Base-by-base conservation (phyloP, 2,113 vertebrate species). In the Archocentrus centrarchus region DNA sequence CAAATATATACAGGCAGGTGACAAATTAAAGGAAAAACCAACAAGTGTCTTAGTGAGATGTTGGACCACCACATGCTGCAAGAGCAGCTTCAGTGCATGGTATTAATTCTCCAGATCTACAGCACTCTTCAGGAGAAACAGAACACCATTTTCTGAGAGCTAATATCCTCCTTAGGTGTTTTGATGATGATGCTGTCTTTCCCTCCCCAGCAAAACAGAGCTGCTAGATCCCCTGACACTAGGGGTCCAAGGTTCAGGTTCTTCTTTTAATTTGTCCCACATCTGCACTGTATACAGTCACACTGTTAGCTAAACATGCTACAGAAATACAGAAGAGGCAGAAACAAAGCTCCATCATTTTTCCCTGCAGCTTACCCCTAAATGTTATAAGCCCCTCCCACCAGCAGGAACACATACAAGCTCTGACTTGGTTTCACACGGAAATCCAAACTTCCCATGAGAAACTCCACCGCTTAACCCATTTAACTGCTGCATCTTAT, bases 331-430 rank as follows among this genome's bases (percentile, higher is more conserved):
- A 57, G 55, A 57, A 57, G n/a, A 57, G 20, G 32, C 7, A 20
- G 18, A 55, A 55, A 55, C 47, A 73, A 57, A 18, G 8, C 7
- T 2, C 8, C 20, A 11, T 57, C 4, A 5, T 20, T 55, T 41
- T 68, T 50, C 3, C 68, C 47, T 55, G 44, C 66, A 32, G 66
- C 44, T 70, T 70, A 53, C 17, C 44, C 66, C 44, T 70, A 50
- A 44, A 44, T 70, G 17, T 70, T 70, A 50, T 50, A 70, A 70
- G 66, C 66, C 50, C 24, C 66, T 50, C 66, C 44, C 66, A 70
- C 24, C 10, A 70, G 24, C 17, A 70, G 66, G 44, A 17, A 24
- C 66, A 32, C 66, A 70, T 44, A 70, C 44, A 32, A 27, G 47
- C 27, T 3, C 47, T 73, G 68, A 73, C 18, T 32, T 55, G 4